A percentile compares a stretch with the other conserved stretches of the same genome.
These are phyloP conservation scores for Anodontia alba DNA, from an alignment of 2,888 invertebrate species.

Conservation along the genomic window DNA sequence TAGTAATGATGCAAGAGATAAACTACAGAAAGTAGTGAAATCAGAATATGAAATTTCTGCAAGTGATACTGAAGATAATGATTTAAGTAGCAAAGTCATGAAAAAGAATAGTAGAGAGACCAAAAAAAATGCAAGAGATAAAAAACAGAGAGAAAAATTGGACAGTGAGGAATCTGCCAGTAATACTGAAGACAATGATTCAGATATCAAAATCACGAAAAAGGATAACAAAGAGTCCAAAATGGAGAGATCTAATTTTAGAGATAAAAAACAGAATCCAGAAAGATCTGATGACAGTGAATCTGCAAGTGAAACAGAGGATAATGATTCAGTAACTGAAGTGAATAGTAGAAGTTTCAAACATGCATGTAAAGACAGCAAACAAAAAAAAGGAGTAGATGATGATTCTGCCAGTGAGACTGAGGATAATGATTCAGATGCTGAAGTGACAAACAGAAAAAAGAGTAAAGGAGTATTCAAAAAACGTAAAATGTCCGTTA, in stretches of 20 bases:
- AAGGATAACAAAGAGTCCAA: too few species aligned
- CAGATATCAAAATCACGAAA: too few species aligned
- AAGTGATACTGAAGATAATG: not conserved
- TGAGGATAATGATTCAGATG: conserved; percentile 7
- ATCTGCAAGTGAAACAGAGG: not conserved
- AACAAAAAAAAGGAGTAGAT: too few species aligned
- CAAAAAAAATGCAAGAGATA: too few species aligned
- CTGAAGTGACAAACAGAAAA: not conserved
- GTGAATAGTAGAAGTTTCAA: too few species aligned
- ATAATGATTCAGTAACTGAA: not conserved
- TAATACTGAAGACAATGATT: too few species aligned
- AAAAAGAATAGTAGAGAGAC: too few species aligned
- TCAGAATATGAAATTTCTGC: not conserved
- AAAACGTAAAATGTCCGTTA: not conserved
- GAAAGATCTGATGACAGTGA: not conserved
- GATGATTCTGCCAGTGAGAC: not conserved
- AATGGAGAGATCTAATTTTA: too few species aligned
- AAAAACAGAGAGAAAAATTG: too few species aligned
- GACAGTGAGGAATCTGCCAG: too few species aligned
- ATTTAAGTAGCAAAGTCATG: not conserved
- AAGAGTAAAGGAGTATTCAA: not conserved
- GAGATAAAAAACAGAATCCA: too few species aligned
- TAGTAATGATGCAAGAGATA: not conserved
- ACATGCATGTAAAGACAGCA: too few species aligned
- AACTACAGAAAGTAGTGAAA: not conserved